These are phyloP conservation scores for Arrhopalites spinosus DNA, from an alignment of 2,888 invertebrate genomes.

Conservation along the genomic window DNA sequence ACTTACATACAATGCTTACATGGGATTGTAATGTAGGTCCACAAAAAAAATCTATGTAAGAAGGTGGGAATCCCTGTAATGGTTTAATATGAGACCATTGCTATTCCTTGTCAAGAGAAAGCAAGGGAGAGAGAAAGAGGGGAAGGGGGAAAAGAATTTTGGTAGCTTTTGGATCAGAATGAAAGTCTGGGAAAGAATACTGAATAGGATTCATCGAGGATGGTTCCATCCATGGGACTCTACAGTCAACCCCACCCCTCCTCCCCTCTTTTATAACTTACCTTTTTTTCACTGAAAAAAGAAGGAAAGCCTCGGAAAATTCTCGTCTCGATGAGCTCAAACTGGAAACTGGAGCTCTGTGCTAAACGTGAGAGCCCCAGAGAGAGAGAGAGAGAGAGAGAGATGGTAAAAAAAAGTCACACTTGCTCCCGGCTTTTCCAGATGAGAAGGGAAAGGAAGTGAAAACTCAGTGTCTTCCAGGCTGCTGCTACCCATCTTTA, in stretches of 20 bases:
- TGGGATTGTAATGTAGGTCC: too few relatives aligned
- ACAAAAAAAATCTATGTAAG: too few relatives aligned
- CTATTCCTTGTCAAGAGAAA: too few relatives aligned
- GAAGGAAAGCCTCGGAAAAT: neutral
- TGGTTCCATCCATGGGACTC: neutral
- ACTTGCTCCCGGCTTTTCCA: neutral
- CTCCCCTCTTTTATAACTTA: neutral
- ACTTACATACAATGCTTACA: too few relatives aligned
- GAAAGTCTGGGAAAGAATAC: conserved; percentile 22
- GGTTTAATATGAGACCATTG: too few relatives aligned
- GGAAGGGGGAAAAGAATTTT: conserved; percentile 11
- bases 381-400: neutral
- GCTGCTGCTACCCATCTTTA: neutral
- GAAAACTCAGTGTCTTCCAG: conserved; percentile 1
- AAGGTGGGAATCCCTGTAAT: too few relatives aligned
- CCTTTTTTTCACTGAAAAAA: neutral
- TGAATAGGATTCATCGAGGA: conserved; percentile 13
- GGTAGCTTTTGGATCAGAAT: conserved; percentile 5
- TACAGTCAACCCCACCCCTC: neutral
- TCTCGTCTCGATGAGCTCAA: neutral
- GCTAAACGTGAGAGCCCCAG: neutral
- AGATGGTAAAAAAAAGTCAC: neutral
- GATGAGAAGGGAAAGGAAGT: conserved; percentile 4
- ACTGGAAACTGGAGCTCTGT: neutral
- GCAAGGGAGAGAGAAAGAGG: too few relatives aligned